phyloP scores from a whole-genome alignment of 92 coral and sea anemone species.

The Pocillopora grandis region DNA sequence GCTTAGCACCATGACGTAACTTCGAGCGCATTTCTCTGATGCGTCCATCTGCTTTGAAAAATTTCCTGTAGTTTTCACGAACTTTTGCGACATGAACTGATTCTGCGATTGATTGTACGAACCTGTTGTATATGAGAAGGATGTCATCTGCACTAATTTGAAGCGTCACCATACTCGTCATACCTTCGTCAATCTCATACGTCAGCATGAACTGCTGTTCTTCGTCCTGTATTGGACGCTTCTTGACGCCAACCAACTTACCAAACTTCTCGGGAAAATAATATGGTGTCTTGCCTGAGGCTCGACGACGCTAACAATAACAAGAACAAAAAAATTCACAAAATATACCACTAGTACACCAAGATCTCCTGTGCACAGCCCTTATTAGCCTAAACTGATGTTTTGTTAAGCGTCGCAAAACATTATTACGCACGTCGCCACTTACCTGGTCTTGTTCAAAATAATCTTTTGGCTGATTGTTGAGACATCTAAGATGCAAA shows the following conservation, averaged over 20 bases:
- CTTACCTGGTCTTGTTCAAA: constrained; percentile 84
- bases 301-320: constrained; percentile 61
- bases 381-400: not conserved
- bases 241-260: constrained; percentile 69
- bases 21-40: no score
- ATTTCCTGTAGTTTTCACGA: no score
- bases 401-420: not conserved
- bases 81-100: not conserved
- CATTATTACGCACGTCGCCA: not conserved
- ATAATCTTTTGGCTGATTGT: constrained; percentile 84
- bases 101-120: not conserved
- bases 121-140: constrained; percentile 93
- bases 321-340: not conserved
- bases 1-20: no score
- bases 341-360: not conserved
- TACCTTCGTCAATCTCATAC: constrained; percentile 81
- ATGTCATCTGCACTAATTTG: constrained; percentile 98
- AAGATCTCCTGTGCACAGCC: not conserved
- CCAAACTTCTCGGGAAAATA: constrained; percentile 89
- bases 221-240: constrained; percentile 33
- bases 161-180: constrained; percentile 91
- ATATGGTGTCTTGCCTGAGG: constrained; percentile 62
- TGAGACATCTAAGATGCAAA: constrained; percentile 64
- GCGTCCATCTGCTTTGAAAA: no score
- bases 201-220: constrained; percentile 69